Base-by-base conservation (phyloP, 1,140 invertebrate genomes). In the Heliconius nattereri region DNA sequence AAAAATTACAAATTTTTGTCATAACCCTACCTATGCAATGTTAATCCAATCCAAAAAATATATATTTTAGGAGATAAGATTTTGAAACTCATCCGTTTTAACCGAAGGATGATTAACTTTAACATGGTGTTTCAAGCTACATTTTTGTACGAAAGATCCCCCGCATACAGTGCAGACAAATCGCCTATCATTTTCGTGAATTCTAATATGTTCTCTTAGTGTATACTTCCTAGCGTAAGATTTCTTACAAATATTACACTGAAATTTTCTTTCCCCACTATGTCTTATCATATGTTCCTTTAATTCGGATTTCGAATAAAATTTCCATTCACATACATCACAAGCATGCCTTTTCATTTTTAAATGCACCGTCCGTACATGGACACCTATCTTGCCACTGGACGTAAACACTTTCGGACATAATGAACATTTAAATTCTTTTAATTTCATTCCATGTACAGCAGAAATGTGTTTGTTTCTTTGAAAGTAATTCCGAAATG, bases 181-280 rank as follows among this genome's bases (percentile, higher is more conserved):
- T 57, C 95, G 90, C 81, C 94, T 95, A 40, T 95, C 92, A 74
- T 95, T 95, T 49, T 94, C 93, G 78, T 97, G 96, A 78, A 96
- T 97, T 78, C 96, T 95, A 83, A 96, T 95, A 85, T 97, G 97
- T 72, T 97, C 95, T 70, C 96, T 95, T 91, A 97, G 95, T 57
- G 96, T 97, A 87, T 97, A 96, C 82, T 96, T 96, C 75, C 96
- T 94, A 2, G 96, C 96, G 85, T 96, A 97, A 0, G 95, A 88
- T 75, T 96, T 95, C 71, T 95, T 94, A 83, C 96, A 97, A 8
- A 96, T 87, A 75, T 90, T 87, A 81, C 96, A 96, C 66, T 95
- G 90, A 82, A 95, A 96, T n/a, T 95, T 95, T 13, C 95, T 91
- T 81, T 96, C 96, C 0, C 96, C 96, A 3, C 96, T 96, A 79